Evolutionary conservation across 2,888 invertebrate species (phyloP), one percentile per base, ranked within the genome.

Genomic region (Schizotus pectinicornis): DNA sequence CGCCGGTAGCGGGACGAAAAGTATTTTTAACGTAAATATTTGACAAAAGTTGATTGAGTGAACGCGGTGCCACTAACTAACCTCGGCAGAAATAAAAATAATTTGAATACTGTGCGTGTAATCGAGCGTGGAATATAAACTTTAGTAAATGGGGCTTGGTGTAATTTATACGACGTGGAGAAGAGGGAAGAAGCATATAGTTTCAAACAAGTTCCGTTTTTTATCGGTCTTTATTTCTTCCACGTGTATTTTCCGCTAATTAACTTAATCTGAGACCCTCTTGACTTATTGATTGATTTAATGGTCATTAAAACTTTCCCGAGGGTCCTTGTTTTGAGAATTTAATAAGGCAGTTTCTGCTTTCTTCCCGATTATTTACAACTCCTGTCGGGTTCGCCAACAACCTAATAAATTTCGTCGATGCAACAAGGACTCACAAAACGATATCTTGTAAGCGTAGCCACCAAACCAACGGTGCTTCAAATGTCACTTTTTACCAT

Each of bases 101-200:
- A 73, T 73, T 72, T 72, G 69, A 72, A 72, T 73, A 72, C 70
- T 72, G 65, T 63, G 68, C 69, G 69, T 67, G 73, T 74, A 76
- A 76, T 76, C 72, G 74, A 73, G 67, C 75, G 72, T 70, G 73
- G 74, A 73, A 74, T 74, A 76, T 75, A 73, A 73, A 73, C 67
- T 71, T 64, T 43, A 65, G 61, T 68, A 72, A 74, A 70, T 71
- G 74, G 69, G 63, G 63, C 69, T 61, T 64, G 65, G 46, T 61
- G 64, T 67, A 70, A 74, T 74, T 74, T 74, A 74, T 73, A 67
- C 59, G 62, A 50, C 57, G 63, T 64, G 35, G 39, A 49, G 50
- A 43, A 56, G 49, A 42, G 48, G 33, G 36, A 48, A 36, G 38
- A 38, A 38, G 31, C 37, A 33, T 48, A 39, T 43, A 36, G 35